These are phyloP conservation scores for Lepidurus packardi DNA, from an alignment of 1,140 invertebrate genomes.

Conservation along the genomic window DNA sequence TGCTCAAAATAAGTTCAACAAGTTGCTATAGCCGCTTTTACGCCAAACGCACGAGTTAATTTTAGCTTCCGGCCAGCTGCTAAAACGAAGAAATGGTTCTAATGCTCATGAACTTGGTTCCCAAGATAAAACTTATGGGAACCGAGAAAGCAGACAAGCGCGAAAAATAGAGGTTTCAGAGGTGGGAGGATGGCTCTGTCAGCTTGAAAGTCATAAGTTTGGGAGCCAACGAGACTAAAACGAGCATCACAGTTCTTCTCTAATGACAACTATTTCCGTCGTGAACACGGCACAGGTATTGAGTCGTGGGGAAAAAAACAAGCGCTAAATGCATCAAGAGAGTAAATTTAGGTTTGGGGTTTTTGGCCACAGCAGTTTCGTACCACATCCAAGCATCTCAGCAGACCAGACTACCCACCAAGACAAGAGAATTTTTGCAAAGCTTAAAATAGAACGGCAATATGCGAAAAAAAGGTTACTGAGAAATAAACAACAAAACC, in stretches of 20 bases:
- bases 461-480: background rate
- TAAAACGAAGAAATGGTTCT: background rate
- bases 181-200: background rate
- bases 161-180: background rate
- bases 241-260: background rate
- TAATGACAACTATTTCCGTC: slow-evolving; percentile 4
- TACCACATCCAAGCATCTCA: background rate
- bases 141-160: background rate
- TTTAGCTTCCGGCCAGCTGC: slow-evolving; percentile 1
- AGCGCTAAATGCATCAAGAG: background rate
- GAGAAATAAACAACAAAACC: too few relatives aligned
- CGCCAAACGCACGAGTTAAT: slow-evolving; percentile 3
- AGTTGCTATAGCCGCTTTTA: slow-evolving; percentile 6
- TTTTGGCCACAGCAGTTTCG: background rate
- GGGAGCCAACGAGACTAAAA: slow-evolving; percentile 5
- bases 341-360: background rate
- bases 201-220: slow-evolving; percentile 6
- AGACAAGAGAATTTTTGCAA: background rate
- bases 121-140: background rate
- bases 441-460: background rate
- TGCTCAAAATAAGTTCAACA: slow-evolving; percentile 22
- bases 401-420: background rate
- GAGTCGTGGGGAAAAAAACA: background rate
- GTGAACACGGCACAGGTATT: background rate
- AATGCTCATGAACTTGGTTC: background rate